These are phyloP conservation scores for Leucoma salicis DNA, from an alignment of 2,888 invertebrate genomes.

Conservation along the genomic window DNA sequence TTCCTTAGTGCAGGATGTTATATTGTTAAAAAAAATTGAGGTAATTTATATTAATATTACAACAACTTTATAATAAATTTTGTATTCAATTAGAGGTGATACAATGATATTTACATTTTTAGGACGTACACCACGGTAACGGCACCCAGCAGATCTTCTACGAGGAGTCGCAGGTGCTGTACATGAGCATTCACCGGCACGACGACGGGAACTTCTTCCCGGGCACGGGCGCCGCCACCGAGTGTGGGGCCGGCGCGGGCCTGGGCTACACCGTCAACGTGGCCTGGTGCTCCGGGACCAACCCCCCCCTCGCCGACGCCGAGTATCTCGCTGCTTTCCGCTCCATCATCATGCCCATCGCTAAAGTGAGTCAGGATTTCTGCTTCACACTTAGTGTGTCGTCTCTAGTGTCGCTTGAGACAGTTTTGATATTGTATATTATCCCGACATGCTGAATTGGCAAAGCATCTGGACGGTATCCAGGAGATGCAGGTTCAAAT, in stretches of 20 bases:
- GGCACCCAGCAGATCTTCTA: slow-evolving; percentile 99
- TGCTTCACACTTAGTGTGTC: too few relatives aligned
- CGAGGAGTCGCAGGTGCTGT: slow-evolving; percentile 95
- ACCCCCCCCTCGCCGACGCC: slow-evolving; percentile 96
- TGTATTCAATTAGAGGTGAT: too few relatives aligned
- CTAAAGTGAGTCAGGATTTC: slow-evolving; percentile 84
- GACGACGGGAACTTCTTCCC: slow-evolving; percentile 99
- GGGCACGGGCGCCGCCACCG: slow-evolving; percentile 97
- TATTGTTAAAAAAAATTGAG: too few relatives aligned
- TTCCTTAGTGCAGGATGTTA: too few relatives aligned
- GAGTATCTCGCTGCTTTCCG: slow-evolving; percentile 99
- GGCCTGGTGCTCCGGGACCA: slow-evolving; percentile 95
- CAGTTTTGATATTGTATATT: too few relatives aligned
- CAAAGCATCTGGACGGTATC: too few relatives aligned
- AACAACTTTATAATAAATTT: too few relatives aligned
- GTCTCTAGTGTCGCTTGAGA: too few relatives aligned
- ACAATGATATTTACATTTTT: slow-evolving; percentile 5
- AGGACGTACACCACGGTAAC: slow-evolving; percentile 99
- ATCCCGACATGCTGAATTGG: too few relatives aligned
- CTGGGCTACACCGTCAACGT: slow-evolving; percentile 97
- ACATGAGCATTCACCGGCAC: slow-evolving; percentile 98
- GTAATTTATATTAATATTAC: too few relatives aligned
- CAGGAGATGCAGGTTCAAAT: too few relatives aligned
- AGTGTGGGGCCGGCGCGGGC: slow-evolving; percentile 95
- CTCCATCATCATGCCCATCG: slow-evolving; percentile 97